Evolutionary conservation across 2,888 invertebrate genomes (phyloP), one percentile per base, ranked within the genome.

Genomic region (Digitonthophagus gazella): DNA sequence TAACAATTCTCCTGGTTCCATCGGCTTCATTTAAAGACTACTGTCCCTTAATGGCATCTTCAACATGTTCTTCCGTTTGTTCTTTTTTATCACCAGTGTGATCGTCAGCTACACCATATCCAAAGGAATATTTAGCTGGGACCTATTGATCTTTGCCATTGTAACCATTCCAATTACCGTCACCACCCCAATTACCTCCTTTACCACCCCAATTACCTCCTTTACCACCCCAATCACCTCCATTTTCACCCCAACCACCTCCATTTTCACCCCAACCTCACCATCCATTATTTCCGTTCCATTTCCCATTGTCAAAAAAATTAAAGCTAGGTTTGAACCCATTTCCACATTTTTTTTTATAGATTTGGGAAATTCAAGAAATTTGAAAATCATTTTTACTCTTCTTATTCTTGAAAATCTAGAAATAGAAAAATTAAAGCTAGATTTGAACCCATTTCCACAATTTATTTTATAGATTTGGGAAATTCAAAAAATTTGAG

Each of bases 1-100:
- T 75, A 0, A 79, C 79, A 3, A 77, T 69, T 3, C 79, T 75
- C 3, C 71, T 73, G 28, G 78, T 78, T 66, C 80, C 79, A 72
- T 79, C 80, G 14, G 79, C 72, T 70, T 80, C 79, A 20, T 74
- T 68, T 28, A 79, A 69, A 63, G 74, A 74, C 70, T 79, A 79
- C 15, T 70, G 72, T 3, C 79, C 80, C 61, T 74, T 73, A 6
- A 79, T 76, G 11, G 72, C 67, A 67, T 78, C 74, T 3, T 78
- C 79, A 22, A 77, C 74, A 6, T 75, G 72, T 44, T 72, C 71
- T 69, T 80, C 80, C 54, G 74, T 71, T 64, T 80, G 80, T 3
- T 74, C 72, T 70, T 80, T 77, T 15, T 75, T 71, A 71, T 80
- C 80, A 5, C 77, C 76, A 0, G 79, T 79, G 58, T 77, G 75